These are phyloP conservation scores for Benthosema pterotum DNA, from an alignment of 2,797 vertebrate species.

Conservation along the genomic window DNA sequence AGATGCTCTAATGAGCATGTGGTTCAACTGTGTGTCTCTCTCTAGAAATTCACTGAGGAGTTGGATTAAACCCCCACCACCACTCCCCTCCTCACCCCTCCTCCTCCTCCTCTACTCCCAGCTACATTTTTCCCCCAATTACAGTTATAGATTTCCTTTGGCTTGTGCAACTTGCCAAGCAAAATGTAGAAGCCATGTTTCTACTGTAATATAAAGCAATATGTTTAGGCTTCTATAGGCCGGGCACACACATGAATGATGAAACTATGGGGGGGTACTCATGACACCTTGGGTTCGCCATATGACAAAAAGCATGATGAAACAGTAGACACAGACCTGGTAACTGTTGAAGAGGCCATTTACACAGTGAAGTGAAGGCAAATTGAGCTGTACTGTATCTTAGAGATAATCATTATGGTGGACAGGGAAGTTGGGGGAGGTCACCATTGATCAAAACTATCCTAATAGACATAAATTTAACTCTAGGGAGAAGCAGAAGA, in stretches of 20 bases:
- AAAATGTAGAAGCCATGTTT: constrained; percentile 46
- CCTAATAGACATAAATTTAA: not conserved
- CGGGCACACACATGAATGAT: constrained; percentile 78
- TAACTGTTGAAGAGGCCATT: constrained; percentile 69
- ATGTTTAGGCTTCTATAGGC: constrained; percentile 61
- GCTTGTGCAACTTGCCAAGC: constrained; percentile 64
- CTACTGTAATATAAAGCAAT: constrained; percentile 58
- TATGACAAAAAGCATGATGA: too few species aligned
- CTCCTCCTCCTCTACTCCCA: constrained; percentile 11
- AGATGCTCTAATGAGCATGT: constrained; percentile 65
- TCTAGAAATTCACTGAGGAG: constrained; percentile 35
- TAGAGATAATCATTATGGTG: constrained; percentile 50
- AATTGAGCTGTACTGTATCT: constrained; percentile 53
- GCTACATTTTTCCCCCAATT: constrained; percentile 70
- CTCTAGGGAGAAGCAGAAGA: constrained; percentile 5
- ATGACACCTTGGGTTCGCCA: too few species aligned
- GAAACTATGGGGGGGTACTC: constrained; percentile 64
- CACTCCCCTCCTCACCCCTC: constrained; percentile 21
- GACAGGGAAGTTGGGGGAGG: not conserved
- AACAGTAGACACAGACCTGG: constrained; percentile 58
- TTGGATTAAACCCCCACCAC: constrained; percentile 52
- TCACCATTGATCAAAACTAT: constrained; percentile 59
- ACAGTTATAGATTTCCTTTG: constrained; percentile 70
- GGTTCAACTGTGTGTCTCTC: constrained; percentile 60
- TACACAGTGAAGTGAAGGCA: constrained; percentile 57